A percentile compares a stretch with the other conserved stretches of the same genome.
Evolutionary conservation across 1,140 invertebrate genomes (phyloP).

Genomic region (Brachionus angularis): DNA sequence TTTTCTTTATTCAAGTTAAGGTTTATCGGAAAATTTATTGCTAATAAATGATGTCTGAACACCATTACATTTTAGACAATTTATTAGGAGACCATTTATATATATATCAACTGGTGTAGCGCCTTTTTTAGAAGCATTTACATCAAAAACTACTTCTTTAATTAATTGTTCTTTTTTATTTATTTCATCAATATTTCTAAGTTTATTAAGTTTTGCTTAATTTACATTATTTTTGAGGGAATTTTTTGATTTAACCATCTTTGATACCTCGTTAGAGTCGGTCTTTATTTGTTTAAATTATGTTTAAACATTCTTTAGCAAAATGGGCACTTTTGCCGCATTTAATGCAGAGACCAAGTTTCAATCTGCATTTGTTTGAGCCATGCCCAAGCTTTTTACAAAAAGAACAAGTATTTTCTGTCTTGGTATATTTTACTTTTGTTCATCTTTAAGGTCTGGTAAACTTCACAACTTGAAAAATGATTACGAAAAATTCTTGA

Average conservation of each 20-base stretch:
- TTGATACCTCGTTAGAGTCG: not conserved
- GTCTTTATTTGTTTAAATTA: slow-evolving; percentile 10
- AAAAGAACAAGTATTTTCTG: not conserved
- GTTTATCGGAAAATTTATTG: not conserved
- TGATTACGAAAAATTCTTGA: no score
- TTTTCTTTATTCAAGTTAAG: not conserved
- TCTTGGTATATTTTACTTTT: not conserved
- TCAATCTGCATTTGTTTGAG: not conserved
- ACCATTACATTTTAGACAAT: not conserved
- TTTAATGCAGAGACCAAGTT: not conserved
- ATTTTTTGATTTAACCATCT: not conserved
- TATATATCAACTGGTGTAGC: not conserved
- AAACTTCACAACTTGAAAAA: no score
- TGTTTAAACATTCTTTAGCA: not conserved
- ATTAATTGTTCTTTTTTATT: slow-evolving; percentile 7
- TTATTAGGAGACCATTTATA: not conserved
- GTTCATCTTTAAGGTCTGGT: not conserved
- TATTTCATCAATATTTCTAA: not conserved
- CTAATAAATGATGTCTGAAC: slow-evolving; percentile 18
- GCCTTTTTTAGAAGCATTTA: not conserved
- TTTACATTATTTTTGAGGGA: not conserved
- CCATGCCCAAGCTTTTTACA: not conserved
- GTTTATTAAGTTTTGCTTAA: slow-evolving; percentile 1
- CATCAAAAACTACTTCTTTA: no score
- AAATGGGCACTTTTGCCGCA: not conserved